Conservation (phyloP, 2,888 invertebrate genomes). For the Laspeyria flexula region DNA sequence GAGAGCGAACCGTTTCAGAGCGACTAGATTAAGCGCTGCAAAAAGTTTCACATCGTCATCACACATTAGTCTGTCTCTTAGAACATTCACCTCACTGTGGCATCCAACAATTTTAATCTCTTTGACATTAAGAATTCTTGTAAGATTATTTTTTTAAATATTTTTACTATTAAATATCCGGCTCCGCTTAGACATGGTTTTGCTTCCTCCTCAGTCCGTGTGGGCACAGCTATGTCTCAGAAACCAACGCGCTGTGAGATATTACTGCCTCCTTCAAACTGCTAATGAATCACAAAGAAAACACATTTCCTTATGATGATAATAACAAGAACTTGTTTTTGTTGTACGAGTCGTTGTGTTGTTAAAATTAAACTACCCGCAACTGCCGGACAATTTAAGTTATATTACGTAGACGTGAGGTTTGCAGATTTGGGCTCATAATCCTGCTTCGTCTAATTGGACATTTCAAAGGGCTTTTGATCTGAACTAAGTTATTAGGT, state of each 20-base stretch:
- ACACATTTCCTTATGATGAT: conserved; percentile 42
- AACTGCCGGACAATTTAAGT: no score
- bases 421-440: conserved; percentile 6
- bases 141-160: no score
- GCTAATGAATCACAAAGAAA: conserved; percentile 43
- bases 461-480: conserved; percentile 38
- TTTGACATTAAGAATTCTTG: no score
- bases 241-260: conserved; percentile 23
- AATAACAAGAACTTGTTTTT: conserved; percentile 9
- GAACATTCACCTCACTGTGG: no score
- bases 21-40: neutral
- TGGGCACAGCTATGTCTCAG: no score
- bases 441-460: conserved; percentile 26
- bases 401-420: neutral
- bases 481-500: conserved; percentile 37
- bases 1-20: neutral
- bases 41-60: conserved; percentile 3
- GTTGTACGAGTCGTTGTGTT: no score
- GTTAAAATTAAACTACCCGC: no score
- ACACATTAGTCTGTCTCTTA: neutral
- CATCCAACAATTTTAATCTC: no score
- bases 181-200: conserved; percentile 12
- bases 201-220: conserved; percentile 24
- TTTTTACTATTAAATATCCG: no score
- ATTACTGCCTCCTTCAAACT: conserved; percentile 25